Evolutionary conservation across 2,888 invertebrate species (phyloP).

Genomic region (Mesorhabditis belari): DNA sequence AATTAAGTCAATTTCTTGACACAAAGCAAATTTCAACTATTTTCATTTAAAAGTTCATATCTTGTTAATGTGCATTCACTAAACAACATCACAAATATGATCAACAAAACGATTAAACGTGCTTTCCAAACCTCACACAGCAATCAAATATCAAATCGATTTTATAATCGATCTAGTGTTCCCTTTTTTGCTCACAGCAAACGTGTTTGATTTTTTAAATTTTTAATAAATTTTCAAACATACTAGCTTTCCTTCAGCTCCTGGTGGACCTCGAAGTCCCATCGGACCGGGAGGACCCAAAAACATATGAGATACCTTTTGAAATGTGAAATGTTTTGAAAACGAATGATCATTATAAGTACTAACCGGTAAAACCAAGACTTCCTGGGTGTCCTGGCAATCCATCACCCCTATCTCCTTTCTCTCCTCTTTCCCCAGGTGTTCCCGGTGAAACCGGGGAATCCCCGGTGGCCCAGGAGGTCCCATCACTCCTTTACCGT

Average conservation of each 20-base stretch:
- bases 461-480: background rate
- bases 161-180: background rate
- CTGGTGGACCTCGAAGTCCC: constrained; percentile 38
- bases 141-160: too few relatives aligned
- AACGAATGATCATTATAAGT: too few relatives aligned
- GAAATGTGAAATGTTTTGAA: too few relatives aligned
- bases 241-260: constrained; percentile 35
- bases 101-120: background rate
- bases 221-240: constrained; percentile 8
- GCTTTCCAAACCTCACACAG: background rate
- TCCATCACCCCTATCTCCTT: constrained; percentile 29
- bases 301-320: constrained; percentile 4
- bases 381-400: constrained; percentile 38
- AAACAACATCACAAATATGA: constrained; percentile 8
- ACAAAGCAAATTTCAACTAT: background rate
- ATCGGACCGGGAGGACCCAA: constrained; percentile 46
- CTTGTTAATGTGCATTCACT: background rate
- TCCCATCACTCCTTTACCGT: background rate
- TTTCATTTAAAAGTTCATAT: background rate
- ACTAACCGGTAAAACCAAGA: too few relatives aligned
- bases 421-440: constrained; percentile 23
- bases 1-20: background rate
- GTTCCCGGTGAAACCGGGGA: too few relatives aligned
- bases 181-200: background rate
- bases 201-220: background rate